These are phyloP conservation scores for Saxidomus purpurata DNA, from an alignment of 1,140 invertebrate species.

Conservation along the genomic window DNA sequence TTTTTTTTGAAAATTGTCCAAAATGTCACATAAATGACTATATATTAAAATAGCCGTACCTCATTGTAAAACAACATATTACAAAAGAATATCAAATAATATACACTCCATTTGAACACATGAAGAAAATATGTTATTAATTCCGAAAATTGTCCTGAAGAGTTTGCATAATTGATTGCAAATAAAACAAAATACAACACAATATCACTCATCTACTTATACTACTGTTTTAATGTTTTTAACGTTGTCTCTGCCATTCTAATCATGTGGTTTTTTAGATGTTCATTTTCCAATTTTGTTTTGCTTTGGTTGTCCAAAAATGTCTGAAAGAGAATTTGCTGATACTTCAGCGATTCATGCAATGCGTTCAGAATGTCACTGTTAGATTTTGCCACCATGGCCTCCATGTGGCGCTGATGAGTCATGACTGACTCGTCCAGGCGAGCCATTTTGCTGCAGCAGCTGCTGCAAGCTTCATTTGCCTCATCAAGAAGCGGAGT, in stretches of 20 bases:
- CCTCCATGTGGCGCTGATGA: not conserved
- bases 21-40: no score
- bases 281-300: not conserved
- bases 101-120: no score
- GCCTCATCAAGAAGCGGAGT: not conserved
- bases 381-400: not conserved
- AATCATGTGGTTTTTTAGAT: not conserved
- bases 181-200: no score
- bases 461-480: not conserved
- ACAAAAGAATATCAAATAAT: no score
- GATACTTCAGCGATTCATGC: not conserved
- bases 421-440: not conserved
- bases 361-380: not conserved
- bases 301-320: not conserved
- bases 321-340: constrained; percentile 6
- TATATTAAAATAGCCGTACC: no score
- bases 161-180: no score
- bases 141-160: not conserved
- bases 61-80: no score
- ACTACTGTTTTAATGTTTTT: not conserved
- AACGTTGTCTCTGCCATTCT: not conserved
- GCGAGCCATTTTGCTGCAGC: not conserved
- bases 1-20: not conserved
- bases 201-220: no score
- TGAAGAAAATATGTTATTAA: no score